phyloP scores from a whole-genome alignment of 2,797 vertebrate genomes.

The Labroides dimidiatus region DNA sequence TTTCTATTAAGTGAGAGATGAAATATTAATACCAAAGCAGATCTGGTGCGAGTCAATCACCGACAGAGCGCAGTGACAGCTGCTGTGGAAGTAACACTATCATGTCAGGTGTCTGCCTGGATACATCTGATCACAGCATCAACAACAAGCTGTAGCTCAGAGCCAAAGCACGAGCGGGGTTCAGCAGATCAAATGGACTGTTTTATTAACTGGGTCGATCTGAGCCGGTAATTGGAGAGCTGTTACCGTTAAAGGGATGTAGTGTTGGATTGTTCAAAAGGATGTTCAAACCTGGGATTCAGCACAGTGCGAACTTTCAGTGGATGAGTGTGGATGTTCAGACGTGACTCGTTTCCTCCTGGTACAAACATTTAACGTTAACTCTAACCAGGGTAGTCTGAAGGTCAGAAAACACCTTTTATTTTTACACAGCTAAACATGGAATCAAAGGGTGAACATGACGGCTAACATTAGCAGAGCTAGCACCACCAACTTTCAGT shows the following conservation, averaged over 20 bases:
- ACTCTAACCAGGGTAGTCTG: too few species aligned
- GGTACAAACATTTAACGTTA: too few species aligned
- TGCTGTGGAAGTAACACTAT: slow-evolving; percentile 68
- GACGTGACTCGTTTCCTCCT: too few species aligned
- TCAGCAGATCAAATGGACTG: slow-evolving; percentile 70
- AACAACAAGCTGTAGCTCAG: slow-evolving; percentile 44
- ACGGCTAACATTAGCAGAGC: too few species aligned
- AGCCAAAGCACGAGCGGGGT: slow-evolving; percentile 59
- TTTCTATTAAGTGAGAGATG: slow-evolving; percentile 78
- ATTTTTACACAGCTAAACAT: too few species aligned
- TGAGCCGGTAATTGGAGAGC: slow-evolving; percentile 52
- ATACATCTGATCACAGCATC: slow-evolving; percentile 72
- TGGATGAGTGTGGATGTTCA: neutral
- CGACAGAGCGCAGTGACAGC: slow-evolving; percentile 72
- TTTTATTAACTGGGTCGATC: slow-evolving; percentile 64
- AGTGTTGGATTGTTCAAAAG: slow-evolving; percentile 45
- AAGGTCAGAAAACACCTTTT: too few species aligned
- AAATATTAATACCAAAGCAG: slow-evolving; percentile 76
- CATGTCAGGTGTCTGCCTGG: slow-evolving; percentile 72
- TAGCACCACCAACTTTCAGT: too few species aligned
- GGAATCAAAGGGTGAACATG: too few species aligned
- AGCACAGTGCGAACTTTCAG: neutral
- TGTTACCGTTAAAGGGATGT: slow-evolving; percentile 30
- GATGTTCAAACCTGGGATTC: neutral
- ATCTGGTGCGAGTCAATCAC: slow-evolving; percentile 72